A percentile compares a stretch with the other conserved stretches of the same genome.
These are phyloP conservation scores for Hesperia comma DNA, from an alignment of 2,888 invertebrate genomes.

Conservation along the genomic window DNA sequence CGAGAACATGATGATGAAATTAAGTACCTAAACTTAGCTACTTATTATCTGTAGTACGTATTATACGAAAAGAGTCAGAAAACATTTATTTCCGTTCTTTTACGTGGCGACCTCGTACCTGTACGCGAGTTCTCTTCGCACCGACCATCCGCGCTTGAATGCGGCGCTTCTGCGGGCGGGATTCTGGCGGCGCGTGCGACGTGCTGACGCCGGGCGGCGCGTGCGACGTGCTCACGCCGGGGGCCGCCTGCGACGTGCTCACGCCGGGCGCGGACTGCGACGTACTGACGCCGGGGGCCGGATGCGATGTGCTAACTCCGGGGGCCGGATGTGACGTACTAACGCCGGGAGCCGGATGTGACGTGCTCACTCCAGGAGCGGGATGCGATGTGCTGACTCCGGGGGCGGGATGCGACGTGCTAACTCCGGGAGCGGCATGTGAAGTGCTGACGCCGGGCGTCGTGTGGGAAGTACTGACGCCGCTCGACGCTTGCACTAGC, in stretches of 20 bases:
- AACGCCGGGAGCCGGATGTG: conserved; percentile 54
- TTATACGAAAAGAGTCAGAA: no score
- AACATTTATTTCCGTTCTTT: no score
- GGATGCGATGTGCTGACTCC: conserved; percentile 57
- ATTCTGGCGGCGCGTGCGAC: conserved; percentile 66
- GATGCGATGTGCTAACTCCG: conserved; percentile 51
- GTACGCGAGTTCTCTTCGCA: conserved; percentile 81
- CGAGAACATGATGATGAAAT: no score
- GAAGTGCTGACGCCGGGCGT: conserved; percentile 52
- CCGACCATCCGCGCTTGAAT: conserved; percentile 72
- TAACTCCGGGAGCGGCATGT: conserved; percentile 48
- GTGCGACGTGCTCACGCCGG: conserved; percentile 65
- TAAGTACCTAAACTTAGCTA: no score
- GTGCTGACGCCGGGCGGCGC: conserved; percentile 61
- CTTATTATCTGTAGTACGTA: no score
- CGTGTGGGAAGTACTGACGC: conserved; percentile 59
- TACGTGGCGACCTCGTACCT: conserved; percentile 67
- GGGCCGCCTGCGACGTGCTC: conserved; percentile 51
- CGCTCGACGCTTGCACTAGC: conserved; percentile 57
- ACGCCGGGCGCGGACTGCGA: conserved; percentile 50
- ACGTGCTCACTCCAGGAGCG: conserved; percentile 53
- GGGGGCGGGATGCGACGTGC: conserved; percentile 57
- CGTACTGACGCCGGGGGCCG: conserved; percentile 59
- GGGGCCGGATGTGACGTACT: conserved; percentile 53
- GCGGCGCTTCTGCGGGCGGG: conserved; percentile 69